Evolutionary conservation across 2,888 invertebrate genomes (phyloP), one percentile per base, ranked within the genome.

Genomic region (Acheta domesticus): DNA sequence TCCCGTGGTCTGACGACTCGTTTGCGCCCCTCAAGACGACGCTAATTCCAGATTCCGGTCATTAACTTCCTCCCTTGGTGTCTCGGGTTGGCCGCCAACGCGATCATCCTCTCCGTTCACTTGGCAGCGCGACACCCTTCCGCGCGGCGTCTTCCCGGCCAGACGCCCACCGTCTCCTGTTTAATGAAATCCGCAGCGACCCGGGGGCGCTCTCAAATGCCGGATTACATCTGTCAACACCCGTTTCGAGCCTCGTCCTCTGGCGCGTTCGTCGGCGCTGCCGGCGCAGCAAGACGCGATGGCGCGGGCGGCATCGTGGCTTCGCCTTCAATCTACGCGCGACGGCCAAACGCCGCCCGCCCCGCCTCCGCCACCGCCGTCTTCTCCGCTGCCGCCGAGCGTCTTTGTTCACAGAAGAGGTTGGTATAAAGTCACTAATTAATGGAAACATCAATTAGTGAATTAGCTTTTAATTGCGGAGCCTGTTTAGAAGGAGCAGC

Each of bases 111-210:
- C 36, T 36, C 36, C 36, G 36, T 8, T 36, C 36, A 36, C 36
- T 36, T 36, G 36, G 36, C 36, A 36, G 36, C 36, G 8, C 36
- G 36, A 36, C 36, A 8, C 36, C 36, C 36, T 8, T 8, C 36
- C 36, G 36, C 36, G 36, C 8, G 36, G 36, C 8, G 36, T 36
- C 36, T 36, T 36, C 36, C 36, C 36, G 36, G 36, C 36, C 0
- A 36, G 36, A 36, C 36, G 36, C 36, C 36, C 36, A 36, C 36
- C 36, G 36, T 36, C 36, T 36, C n/a, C 62, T 62, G n/a, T 62
- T 62, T 62, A 62, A 62, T 62, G 62, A 62, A 62, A 62, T 62
- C 62, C 62, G 62, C n/a, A n/a, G 62, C 62, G 62, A 62, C 62
- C 62, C 62, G 14, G 62, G 14, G 62, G 14, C 62, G n/a, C 62